Evolutionary conservation across 2,113 vertebrate genomes (phyloP).

Genomic region (Panthera uncia): DNA sequence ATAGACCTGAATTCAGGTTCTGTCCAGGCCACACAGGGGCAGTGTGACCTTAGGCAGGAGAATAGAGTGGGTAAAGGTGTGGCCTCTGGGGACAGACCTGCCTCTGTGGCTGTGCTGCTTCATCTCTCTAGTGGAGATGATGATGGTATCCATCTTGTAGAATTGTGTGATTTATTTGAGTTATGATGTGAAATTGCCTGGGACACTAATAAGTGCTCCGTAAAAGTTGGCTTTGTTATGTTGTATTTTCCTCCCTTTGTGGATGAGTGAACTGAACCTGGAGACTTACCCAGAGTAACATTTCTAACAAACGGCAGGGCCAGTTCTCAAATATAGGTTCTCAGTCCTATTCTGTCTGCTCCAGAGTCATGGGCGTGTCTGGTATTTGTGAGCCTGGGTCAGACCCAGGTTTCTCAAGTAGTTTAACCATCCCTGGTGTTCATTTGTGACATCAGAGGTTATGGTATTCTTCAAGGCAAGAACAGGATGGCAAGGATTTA

Average conservation of each 20-base stretch:
- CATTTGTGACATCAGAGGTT: not conserved
- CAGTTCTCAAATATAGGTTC: not conserved
- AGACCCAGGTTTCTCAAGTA: not conserved
- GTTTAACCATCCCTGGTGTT: not conserved
- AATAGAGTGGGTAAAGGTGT: not conserved
- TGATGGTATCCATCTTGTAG: not conserved
- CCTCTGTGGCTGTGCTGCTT: not conserved
- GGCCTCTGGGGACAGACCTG: not conserved
- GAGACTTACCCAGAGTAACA: not conserved
- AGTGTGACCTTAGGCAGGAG: not conserved
- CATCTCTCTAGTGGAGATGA: not conserved
- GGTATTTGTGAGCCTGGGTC: not conserved
- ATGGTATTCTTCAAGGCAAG: not conserved
- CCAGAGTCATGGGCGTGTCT: not conserved
- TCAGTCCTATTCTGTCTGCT: not conserved
- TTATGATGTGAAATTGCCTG: not conserved
- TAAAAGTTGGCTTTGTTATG: not conserved
- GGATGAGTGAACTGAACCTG: not conserved
- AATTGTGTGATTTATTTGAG: not conserved
- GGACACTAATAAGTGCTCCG: not conserved
- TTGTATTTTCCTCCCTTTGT: not conserved
- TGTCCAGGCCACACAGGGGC: not conserved
- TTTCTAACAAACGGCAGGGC: not conserved
- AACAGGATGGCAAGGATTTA: not conserved
- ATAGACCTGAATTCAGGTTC: not conserved